phyloP scores from a whole-genome alignment of 2,797 vertebrate genomes.

The Lagothrix lagotricha region DNA sequence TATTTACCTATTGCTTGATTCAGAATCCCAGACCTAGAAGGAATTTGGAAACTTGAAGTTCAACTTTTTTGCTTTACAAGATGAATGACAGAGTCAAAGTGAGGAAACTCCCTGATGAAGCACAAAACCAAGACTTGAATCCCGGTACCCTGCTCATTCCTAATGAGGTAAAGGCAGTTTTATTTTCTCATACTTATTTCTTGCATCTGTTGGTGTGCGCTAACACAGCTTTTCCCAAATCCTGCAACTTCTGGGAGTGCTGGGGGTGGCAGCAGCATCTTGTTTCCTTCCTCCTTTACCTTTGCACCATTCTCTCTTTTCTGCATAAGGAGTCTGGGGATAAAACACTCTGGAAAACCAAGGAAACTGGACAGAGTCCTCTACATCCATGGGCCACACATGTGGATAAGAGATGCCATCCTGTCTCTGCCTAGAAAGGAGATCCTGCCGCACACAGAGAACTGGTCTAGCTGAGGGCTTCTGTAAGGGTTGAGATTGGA shows the following conservation, averaged over 20 bases:
- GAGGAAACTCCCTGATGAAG: background rate
- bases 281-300: background rate
- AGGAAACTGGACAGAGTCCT: background rate
- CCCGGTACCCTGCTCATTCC: background rate
- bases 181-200: background rate
- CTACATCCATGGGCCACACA: background rate
- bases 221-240: background rate
- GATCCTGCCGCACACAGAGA: background rate
- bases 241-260: background rate
- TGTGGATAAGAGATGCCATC: background rate
- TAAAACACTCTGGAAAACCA: background rate
- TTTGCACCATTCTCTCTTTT: background rate
- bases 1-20: background rate
- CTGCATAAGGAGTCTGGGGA: background rate
- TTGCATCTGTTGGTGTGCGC: background rate
- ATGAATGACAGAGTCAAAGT: background rate
- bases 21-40: background rate
- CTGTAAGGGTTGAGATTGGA: background rate
- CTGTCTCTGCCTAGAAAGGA: background rate
- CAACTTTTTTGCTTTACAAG: background rate
- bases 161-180: accelerated
- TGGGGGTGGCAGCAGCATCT: background rate
- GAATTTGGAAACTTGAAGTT: background rate
- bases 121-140: background rate
- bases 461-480: background rate